phyloP scores from a whole-genome alignment of 2,888 invertebrate species.

The Priocnemis perturbator region DNA sequence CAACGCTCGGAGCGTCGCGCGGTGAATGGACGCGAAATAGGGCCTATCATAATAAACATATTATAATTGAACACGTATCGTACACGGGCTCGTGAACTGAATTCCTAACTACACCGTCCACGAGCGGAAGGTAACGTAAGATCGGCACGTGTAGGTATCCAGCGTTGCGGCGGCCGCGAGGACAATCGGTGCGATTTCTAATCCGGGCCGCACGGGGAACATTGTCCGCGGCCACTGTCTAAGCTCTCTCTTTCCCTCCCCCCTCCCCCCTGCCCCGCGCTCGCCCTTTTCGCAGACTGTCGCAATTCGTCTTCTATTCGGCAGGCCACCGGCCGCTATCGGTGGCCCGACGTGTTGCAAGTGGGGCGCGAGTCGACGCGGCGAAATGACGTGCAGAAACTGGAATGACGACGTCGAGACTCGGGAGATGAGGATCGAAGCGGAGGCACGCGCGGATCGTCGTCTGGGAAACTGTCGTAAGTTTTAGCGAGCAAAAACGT shows the following conservation, averaged over 20 bases:
- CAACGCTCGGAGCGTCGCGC: too few relatives aligned
- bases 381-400: conserved; percentile 51
- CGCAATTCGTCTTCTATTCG: conserved; percentile 31
- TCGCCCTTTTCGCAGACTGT: conserved; percentile 29
- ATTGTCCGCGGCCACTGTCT: not conserved
- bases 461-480: conserved; percentile 33
- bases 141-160: conserved; percentile 23
- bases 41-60: not conserved
- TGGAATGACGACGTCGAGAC: conserved; percentile 40
- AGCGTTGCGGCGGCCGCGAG: conserved; percentile 13
- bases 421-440: conserved; percentile 48
- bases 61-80: conserved; percentile 23
- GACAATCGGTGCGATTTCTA: conserved; percentile 14
- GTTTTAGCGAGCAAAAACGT: conserved; percentile 14
- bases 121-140: conserved; percentile 38
- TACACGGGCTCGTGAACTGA: conserved; percentile 12
- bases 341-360: conserved; percentile 27
- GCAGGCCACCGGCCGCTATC: conserved; percentile 13
- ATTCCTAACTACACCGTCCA: conserved; percentile 18
- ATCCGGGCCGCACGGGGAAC: not conserved
- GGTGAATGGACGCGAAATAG: too few relatives aligned
- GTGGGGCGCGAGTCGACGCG: conserved; percentile 11
- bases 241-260: not conserved
- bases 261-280: conserved; percentile 2
- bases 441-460: conserved; percentile 20